These are phyloP conservation scores for Piezodorus guildinii DNA, from an alignment of 1,140 invertebrate genomes.

Conservation along the genomic window DNA sequence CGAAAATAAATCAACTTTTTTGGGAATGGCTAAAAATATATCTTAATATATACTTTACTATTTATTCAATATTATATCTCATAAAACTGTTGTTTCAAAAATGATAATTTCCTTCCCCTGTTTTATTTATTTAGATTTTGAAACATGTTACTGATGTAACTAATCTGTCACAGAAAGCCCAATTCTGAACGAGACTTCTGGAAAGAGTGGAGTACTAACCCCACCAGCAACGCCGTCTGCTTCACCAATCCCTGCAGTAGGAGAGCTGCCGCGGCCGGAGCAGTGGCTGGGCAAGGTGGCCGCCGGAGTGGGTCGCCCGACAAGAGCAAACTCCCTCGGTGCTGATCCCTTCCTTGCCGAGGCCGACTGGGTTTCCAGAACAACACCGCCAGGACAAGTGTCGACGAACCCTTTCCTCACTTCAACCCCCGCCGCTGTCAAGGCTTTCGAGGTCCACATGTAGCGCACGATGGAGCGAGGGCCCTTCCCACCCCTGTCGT, in stretches of 20 bases:
- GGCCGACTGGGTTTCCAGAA: constrained; percentile 66
- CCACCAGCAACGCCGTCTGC: constrained; percentile 33
- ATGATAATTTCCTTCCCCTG: no score
- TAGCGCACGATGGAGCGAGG: constrained; percentile 27
- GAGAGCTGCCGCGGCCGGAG: constrained; percentile 53
- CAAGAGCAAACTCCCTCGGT: constrained; percentile 18
- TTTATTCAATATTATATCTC: no score
- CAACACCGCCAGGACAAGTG: constrained; percentile 21
- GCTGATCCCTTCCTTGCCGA: constrained; percentile 60
- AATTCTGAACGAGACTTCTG: not conserved
- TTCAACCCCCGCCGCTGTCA: constrained; percentile 37
- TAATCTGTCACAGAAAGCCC: no score
- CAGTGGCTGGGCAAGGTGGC: constrained; percentile 63
- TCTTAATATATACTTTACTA: no score
- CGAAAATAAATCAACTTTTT: no score
- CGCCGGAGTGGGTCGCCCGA: constrained; percentile 37
- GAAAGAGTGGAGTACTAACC: constrained; percentile 32
- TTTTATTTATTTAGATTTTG: no score
- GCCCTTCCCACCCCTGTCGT: not conserved
- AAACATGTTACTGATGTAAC: no score
- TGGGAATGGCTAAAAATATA: no score
- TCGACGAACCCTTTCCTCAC: constrained; percentile 40
- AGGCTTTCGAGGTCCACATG: constrained; percentile 47
- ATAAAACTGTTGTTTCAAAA: no score
- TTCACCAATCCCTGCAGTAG: constrained; percentile 35